Evolutionary conservation across 2,888 invertebrate genomes (phyloP), one percentile per base, ranked within the genome.

Genomic region (Synergus itoensis): DNA sequence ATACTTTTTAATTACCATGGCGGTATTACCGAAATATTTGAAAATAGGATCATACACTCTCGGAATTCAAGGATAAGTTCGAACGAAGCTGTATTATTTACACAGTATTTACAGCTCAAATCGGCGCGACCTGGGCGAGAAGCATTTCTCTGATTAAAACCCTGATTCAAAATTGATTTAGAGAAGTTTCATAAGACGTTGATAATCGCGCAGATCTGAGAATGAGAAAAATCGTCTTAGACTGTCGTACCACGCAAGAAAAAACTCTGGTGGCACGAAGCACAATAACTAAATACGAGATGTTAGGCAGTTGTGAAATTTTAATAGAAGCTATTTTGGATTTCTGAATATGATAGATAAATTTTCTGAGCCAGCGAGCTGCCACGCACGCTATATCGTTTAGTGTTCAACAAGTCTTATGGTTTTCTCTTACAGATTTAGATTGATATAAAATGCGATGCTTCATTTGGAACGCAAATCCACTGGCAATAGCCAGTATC

Each of bases 21-120:
- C 48, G 14, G 48, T 16, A 48, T 45, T 21, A 48, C 45, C 14
- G 45, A 69, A 48, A 73, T 16, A 53, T 73, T 73, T n/a, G 28
- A 73, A 73, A 73, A 73, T 53, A 73, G 36, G 36, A 73, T 73
- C 36, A 73, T 48, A 48, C 73, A 73, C 53, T 79, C 79, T 82
- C 79, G 80, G 80, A 84, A 73, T 83, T 79, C 77, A 81, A 75
- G 76, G 73, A 81, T 81, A 65, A 65, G 67, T 80, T 81, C 45
- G 83, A 83, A 80, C 82, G 78, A 81, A 82, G 81, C 82, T 81
- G 60, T 85, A 84, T 85, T 87, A 87, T 87, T 86, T 87, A 85
- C 86, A 87, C 81, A 79, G 83, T 87, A 87, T 87, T 85, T 87
- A 86, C 86, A 87, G 76, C 81, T 82, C 77, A 78, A 80, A 64